Evolutionary conservation across 2,888 invertebrate genomes (phyloP).

Genomic region (Willowsia nigromaculata): DNA sequence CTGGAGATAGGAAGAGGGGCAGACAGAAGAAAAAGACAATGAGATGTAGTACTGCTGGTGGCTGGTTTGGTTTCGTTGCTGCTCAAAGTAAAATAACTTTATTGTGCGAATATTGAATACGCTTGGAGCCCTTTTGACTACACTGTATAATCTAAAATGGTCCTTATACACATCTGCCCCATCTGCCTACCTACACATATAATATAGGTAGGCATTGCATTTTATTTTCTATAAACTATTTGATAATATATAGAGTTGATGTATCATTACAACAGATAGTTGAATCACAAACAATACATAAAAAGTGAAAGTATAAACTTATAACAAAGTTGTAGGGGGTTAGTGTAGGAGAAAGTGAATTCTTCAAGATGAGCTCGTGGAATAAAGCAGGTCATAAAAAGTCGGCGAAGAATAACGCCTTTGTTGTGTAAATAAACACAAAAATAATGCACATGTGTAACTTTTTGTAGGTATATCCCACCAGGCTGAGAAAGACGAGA

Average conservation of each 20-base stretch:
- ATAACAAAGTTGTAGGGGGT: neutral
- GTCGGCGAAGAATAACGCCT: neutral
- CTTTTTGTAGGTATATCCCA: no score
- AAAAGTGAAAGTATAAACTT: no score
- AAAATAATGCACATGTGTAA: neutral
- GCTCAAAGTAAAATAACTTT: neutral
- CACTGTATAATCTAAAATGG: neutral
- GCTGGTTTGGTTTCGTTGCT: neutral
- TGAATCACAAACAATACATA: neutral
- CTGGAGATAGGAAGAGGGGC: neutral
- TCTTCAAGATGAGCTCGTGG: neutral
- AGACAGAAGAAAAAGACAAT: neutral
- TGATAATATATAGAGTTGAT: neutral
- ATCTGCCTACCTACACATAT: no score
- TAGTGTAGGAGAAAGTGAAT: neutral
- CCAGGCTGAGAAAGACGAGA: neutral
- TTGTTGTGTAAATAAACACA: constrained; percentile 15
- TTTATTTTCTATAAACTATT: no score
- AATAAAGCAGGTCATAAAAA: constrained; percentile 27
- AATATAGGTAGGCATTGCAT: no score
- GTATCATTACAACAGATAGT: neutral
- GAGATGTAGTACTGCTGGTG: neutral
- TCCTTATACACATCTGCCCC: neutral
- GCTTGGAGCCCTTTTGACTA: neutral
- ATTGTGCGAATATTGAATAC: neutral